Evolutionary conservation across 2,113 vertebrate genomes (phyloP), one percentile per base, ranked within the genome.

Genomic region (Crotalus tigris): DNA sequence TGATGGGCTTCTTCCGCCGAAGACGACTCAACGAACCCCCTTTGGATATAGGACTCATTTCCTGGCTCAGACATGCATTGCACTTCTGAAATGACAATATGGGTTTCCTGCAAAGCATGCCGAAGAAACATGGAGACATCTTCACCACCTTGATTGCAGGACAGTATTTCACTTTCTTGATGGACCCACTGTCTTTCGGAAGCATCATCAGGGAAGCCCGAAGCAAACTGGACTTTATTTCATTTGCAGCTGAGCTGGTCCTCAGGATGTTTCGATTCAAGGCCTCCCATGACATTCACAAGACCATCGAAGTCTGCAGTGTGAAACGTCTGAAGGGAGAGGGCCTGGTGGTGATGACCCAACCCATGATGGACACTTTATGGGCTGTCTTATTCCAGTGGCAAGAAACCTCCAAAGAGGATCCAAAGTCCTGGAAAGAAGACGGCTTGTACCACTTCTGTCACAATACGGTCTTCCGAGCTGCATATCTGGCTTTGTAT

Each of bases 121-220:
- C 93, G 91, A 90, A 95, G 15, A 98, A 98, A 51, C 98, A 99
- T 0, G 99, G 99, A 0, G 98, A 99, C n/a, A 96, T 99, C 91
- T 99, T 99, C 95, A 99, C 99, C 0, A 96, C 98, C 26, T 98
- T 98, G 96, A 94, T 99, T 0, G 98, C 97, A 0, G 99, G 99
- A 0, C 91, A 94, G 92, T 99, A 98, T 58, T 96, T 99, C 86
- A 99, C 99, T 5, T 99, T 99, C 0, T 93, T 99, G 88, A 98
- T 98, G 96, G n/a, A 99, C 91, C 98, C 99, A 0, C 94, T 97
- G 1, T 99, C 98, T 2, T 99, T 98, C 17, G 97, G 98, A 0
- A 75, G 96, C 1, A 96, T 99, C 0, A 92, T 98, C 55, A 99
- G 98, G 90, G 98, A 98, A 86, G 94, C 97, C 0, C 93, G 97